These are phyloP conservation scores for Stenolophus ochropezus DNA, from an alignment of 2,888 invertebrate genomes.

Conservation along the genomic window DNA sequence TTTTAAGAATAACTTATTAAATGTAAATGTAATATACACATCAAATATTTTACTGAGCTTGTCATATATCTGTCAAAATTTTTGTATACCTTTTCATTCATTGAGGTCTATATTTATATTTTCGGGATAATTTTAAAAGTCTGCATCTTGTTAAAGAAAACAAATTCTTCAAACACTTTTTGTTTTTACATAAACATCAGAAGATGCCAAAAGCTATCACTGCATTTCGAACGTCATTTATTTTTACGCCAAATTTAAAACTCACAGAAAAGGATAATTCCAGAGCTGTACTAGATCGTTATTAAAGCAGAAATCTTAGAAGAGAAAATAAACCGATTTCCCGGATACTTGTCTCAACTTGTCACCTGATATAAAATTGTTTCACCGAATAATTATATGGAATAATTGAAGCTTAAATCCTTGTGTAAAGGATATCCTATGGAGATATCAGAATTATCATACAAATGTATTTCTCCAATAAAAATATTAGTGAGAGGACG, in stretches of 20 bases:
- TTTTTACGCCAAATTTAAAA: constrained; percentile 26
- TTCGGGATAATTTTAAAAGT: background rate
- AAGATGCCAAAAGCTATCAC: background rate
- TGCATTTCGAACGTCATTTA: constrained; percentile 29
- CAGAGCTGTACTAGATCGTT: background rate
- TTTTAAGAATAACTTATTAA: no score
- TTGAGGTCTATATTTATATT: background rate
- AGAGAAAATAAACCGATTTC: background rate
- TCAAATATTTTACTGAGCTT: background rate
- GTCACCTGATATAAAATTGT: background rate
- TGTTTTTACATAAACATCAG: background rate
- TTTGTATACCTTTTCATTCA: background rate
- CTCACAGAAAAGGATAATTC: background rate
- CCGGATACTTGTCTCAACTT: background rate
- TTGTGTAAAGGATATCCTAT: background rate
- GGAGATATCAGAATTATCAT: background rate
- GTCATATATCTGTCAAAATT: background rate
- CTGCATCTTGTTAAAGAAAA: constrained; percentile 8
- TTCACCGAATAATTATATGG: background rate
- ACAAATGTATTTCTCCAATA: background rate
- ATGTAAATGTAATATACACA: background rate
- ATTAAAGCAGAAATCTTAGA: background rate
- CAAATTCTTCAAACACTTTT: constrained; percentile 15
- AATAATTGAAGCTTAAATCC: background rate
- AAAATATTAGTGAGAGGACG: no score